Conservation (phyloP, 2,888 invertebrate genomes). For the Drosophila mayaguana region DNA sequence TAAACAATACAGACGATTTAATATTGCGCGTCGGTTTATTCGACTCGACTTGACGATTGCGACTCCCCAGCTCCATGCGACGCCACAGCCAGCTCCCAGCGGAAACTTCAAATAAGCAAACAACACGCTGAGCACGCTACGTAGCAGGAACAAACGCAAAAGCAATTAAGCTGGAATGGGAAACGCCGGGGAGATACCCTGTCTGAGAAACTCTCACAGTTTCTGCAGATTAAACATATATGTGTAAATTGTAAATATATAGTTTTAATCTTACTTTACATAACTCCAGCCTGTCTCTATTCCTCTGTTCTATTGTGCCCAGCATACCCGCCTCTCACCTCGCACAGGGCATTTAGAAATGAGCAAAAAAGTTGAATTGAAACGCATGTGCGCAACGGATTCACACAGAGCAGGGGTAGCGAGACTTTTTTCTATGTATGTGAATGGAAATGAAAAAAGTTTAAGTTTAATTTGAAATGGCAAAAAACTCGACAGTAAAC, state of each 20-base stretch:
- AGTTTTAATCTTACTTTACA: no score
- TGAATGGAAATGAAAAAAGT: constrained; percentile 79
- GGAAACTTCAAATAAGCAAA: constrained; percentile 67
- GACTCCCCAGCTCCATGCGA: constrained; percentile 49
- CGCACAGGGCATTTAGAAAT: constrained; percentile 8
- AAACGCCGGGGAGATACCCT: constrained; percentile 10
- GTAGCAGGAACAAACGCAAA: constrained; percentile 58
- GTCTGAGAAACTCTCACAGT: no score
- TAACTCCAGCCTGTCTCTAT: no score
- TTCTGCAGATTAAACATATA: background rate
- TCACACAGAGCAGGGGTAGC: constrained; percentile 38
- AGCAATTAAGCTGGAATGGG: background rate
- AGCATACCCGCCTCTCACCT: constrained; percentile 3
- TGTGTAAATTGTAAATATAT: background rate
- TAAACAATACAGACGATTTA: constrained; percentile 80
- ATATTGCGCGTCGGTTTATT: constrained; percentile 74
- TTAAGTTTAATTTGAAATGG: constrained; percentile 77
- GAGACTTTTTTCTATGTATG: constrained; percentile 59
- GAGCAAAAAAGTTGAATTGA: constrained; percentile 69
- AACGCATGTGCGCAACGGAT: constrained; percentile 73
- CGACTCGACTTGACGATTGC: constrained; percentile 39
- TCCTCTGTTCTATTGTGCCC: accelerated
- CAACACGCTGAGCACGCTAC: constrained; percentile 67
- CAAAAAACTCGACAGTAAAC: constrained; percentile 62
- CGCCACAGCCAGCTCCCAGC: constrained; percentile 43